Conservation (phyloP, 2,113 vertebrate genomes). For the Salvator merianae region DNA sequence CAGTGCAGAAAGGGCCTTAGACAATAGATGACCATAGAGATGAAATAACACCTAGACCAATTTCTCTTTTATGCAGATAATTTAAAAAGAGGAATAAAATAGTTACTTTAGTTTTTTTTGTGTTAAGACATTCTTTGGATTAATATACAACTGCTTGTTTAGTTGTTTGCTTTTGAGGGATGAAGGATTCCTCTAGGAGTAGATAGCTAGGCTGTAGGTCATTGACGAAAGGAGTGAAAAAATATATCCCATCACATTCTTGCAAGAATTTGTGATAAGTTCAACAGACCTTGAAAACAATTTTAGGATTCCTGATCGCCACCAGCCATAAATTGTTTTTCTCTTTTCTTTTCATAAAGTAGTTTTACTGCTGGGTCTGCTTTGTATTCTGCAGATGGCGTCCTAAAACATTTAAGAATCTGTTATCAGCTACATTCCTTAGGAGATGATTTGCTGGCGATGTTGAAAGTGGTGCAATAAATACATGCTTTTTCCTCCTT, state of each 20-base stretch:
- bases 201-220: background rate
- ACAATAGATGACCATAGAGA: background rate
- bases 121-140: background rate
- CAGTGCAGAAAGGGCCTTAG: no score
- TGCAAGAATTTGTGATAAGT: constrained; percentile 12
- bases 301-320: background rate
- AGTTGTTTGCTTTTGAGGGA: background rate
- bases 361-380: background rate
- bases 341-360: background rate
- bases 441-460: constrained; percentile 19
- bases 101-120: no score
- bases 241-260: constrained; percentile 13
- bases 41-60: no score
- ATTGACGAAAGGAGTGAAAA: background rate
- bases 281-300: constrained; percentile 42
- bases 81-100: background rate
- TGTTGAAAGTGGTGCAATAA: background rate
- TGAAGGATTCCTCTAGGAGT: background rate
- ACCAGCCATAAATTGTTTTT: background rate
- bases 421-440: background rate
- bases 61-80: background rate
- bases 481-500: background rate
- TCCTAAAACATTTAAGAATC: background rate
- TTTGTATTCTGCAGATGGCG: constrained; percentile 34
- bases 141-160: background rate